Conservation (phyloP, 2,888 invertebrate genomes). For the Achlya flavicornis region DNA sequence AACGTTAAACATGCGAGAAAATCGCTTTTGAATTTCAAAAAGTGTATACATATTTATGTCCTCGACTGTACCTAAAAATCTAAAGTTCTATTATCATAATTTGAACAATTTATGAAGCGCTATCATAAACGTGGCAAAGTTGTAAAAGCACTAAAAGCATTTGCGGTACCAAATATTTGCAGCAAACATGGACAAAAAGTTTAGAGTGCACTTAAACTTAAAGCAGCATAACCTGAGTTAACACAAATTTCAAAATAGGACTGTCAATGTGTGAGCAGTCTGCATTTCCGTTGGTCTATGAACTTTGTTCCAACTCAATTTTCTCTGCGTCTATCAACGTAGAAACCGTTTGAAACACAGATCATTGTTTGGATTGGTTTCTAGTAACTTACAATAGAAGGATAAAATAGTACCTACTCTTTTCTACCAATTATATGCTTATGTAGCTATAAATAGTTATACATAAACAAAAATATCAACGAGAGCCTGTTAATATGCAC, state of each 20-base stretch:
- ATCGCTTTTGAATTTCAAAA: too few relatives aligned
- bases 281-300: conserved; percentile 21
- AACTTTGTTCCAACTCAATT: conserved; percentile 38
- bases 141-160: neutral
- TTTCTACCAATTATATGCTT: neutral
- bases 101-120: neutral
- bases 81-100: neutral
- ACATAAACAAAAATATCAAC: too few relatives aligned
- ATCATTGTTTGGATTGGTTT: neutral
- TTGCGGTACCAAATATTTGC: neutral
- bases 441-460: too few relatives aligned
- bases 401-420: neutral
- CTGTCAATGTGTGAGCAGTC: conserved; percentile 29
- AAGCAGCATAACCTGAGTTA: conserved; percentile 4
- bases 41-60: too few relatives aligned
- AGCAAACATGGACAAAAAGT: conserved; percentile 1
- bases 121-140: neutral
- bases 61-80: too few relatives aligned
- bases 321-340: conserved; percentile 36
- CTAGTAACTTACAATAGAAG: neutral
- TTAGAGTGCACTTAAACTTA: neutral
- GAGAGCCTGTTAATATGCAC: too few relatives aligned
- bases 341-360: neutral
- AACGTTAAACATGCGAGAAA: too few relatives aligned
- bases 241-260: conserved; percentile 28